Evolutionary conservation across 2,113 vertebrate genomes (phyloP).

Genomic region (Pedionomus torquatus): DNA sequence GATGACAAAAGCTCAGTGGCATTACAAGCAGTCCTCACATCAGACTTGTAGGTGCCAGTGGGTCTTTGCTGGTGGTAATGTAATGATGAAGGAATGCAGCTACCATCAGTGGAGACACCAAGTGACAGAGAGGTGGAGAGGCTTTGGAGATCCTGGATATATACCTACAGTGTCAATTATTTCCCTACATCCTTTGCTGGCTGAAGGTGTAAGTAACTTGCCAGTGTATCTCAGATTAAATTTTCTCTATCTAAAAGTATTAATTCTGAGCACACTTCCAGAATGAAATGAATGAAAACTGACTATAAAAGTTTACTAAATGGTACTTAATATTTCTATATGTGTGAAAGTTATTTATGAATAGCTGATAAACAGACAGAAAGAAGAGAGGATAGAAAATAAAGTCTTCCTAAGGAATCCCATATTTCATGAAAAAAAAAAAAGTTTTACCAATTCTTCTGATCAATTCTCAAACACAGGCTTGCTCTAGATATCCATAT

Average conservation of each 20-base stretch:
- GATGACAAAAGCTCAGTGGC: constrained; percentile 2
- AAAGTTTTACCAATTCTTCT: neutral
- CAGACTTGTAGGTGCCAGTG: neutral
- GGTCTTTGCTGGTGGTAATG: neutral
- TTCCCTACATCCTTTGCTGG: neutral
- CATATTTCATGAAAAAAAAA: neutral
- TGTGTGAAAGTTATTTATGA: neutral
- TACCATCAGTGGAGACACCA: neutral
- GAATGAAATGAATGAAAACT: neutral
- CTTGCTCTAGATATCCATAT: neutral
- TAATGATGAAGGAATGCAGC: constrained; percentile 13
- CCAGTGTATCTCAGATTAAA: neutral
- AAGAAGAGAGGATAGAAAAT: neutral
- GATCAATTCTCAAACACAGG: neutral
- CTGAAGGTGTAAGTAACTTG: neutral
- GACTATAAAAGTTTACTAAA: neutral
- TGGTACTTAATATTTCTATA: neutral
- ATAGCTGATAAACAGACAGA: neutral
- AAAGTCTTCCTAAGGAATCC: neutral
- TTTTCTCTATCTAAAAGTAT: neutral
- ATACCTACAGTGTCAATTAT: neutral
- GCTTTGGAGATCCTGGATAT: neutral
- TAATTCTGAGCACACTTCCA: neutral
- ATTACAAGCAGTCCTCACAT: neutral
- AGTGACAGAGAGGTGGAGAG: neutral